Conservation (phyloP, 2,797 vertebrate species). For the Fratercula arctica region DNA sequence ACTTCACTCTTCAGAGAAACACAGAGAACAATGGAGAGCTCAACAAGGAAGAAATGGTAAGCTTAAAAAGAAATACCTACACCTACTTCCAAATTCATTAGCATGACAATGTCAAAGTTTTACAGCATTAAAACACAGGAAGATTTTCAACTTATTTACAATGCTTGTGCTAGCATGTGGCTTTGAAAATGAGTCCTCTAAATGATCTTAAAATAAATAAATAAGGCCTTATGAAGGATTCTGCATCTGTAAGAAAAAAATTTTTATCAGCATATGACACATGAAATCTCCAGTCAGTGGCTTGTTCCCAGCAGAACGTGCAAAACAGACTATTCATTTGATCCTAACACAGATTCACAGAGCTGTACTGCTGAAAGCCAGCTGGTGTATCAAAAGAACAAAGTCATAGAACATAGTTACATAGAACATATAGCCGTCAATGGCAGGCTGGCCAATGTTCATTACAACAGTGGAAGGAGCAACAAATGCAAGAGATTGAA, state of each 20-base stretch:
- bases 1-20: neutral
- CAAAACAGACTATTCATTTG: neutral
- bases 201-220: neutral
- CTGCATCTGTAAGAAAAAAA: neutral
- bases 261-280: neutral
- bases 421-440: rapidly evolving
- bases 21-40: neutral
- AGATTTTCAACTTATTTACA: neutral
- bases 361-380: neutral
- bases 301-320: neutral
- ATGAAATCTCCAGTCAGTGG: neutral
- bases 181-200: neutral
- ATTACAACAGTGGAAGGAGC: neutral
- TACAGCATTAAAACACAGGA: neutral
- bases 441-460: neutral
- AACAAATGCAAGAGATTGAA: neutral
- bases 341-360: neutral
- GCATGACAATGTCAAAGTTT: neutral
- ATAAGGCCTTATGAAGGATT: neutral
- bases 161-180: neutral
- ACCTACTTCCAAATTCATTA: neutral
- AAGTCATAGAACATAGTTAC: neutral
- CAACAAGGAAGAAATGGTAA: neutral
- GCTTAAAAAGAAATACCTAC: neutral
- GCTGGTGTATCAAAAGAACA: neutral